phyloP scores from a whole-genome alignment of 2,797 vertebrate species.

The Poeciliopsis infans region DNA sequence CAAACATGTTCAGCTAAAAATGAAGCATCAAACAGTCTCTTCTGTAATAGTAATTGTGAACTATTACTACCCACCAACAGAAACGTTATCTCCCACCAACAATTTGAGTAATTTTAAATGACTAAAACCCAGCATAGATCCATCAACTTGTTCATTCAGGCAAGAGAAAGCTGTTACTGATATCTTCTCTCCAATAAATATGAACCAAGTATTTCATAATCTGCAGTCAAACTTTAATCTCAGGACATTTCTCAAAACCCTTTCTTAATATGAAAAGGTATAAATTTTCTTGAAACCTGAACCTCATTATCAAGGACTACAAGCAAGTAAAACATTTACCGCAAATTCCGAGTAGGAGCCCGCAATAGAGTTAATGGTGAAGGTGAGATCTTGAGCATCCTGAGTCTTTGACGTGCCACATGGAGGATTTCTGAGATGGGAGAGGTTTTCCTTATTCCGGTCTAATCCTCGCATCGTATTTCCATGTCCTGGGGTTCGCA shows the following conservation, averaged over 20 bases:
- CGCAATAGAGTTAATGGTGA: constrained; percentile 88
- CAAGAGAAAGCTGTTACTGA: neutral
- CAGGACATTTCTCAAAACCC: neutral
- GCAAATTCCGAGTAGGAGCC: constrained; percentile 95
- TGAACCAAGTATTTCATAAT: neutral
- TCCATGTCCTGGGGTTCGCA: constrained; percentile 70
- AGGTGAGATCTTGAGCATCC: constrained; percentile 79
- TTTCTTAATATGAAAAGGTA: neutral
- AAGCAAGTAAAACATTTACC: constrained; percentile 83
- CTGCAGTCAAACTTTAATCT: neutral
- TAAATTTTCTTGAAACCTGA: neutral
- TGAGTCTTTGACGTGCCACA: constrained; percentile 83
- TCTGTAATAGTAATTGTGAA: neutral
- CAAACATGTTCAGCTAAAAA: neutral
- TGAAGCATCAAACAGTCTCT: neutral
- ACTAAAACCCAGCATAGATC: neutral
- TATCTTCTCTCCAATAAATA: neutral
- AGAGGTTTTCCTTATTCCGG: constrained; percentile 90
- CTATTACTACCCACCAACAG: neutral
- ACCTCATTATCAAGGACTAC: neutral
- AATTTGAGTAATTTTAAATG: neutral
- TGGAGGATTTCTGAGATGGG: constrained; percentile 81
- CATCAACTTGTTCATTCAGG: neutral
- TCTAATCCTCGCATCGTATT: constrained; percentile 79
- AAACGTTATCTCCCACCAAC: neutral